These are phyloP conservation scores for Diogma glabrata DNA, from an alignment of 2,888 invertebrate genomes.

Conservation along the genomic window DNA sequence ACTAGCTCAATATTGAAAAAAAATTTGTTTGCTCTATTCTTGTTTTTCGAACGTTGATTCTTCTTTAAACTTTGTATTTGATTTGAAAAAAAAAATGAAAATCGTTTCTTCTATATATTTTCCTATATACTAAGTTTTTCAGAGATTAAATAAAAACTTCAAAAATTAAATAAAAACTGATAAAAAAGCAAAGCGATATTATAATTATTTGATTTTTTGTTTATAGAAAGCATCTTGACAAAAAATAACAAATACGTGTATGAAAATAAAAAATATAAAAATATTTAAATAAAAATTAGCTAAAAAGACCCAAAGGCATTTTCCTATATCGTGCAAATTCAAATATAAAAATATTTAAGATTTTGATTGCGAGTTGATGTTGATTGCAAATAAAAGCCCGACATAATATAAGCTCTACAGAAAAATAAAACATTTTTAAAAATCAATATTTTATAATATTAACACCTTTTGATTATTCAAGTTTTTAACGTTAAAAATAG, in stretches of 20 bases:
- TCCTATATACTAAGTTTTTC: neutral
- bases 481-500: too few species aligned
- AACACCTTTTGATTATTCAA: too few species aligned
- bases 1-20: constrained; percentile 1
- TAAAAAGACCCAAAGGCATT: constrained; percentile 5
- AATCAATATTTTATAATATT: too few species aligned
- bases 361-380: too few species aligned
- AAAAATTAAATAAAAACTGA: constrained; percentile 4
- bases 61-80: neutral
- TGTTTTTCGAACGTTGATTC: constrained; percentile 5
- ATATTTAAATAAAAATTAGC: neutral
- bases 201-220: constrained; percentile 1
- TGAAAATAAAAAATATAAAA: constrained; percentile 2
- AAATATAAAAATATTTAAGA: too few species aligned
- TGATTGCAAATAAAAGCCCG: too few species aligned
- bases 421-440: too few species aligned
- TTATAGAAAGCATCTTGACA: neutral
- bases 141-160: constrained; percentile 7
- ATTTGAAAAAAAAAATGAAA: too few species aligned
- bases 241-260: neutral
- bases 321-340: neutral
- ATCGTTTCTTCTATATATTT: constrained; percentile 8
- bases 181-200: constrained; percentile 8
- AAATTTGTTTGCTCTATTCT: constrained; percentile 2
- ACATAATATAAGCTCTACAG: too few species aligned